These are phyloP conservation scores for Falco concolor DNA, from an alignment of 2,797 vertebrate species.

Conservation along the genomic window DNA sequence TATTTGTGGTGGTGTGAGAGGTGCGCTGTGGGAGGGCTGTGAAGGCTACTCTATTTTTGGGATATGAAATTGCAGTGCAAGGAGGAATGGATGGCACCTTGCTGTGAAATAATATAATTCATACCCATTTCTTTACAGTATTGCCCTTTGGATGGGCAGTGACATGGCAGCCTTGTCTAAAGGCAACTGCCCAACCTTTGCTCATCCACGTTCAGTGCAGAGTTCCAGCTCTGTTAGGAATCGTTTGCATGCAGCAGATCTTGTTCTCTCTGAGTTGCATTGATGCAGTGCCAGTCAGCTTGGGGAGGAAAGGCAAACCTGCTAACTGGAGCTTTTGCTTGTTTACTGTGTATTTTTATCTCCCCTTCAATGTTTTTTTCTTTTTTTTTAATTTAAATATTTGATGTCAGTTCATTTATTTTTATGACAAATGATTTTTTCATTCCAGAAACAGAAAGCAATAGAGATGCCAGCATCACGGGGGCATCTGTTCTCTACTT, in stretches of 20 bases:
- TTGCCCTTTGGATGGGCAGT: constrained; percentile 33
- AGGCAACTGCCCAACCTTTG: constrained; percentile 20
- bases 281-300: neutral
- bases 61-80: constrained; percentile 45
- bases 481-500: constrained; percentile 65
- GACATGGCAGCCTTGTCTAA: constrained; percentile 41
- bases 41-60: constrained; percentile 60
- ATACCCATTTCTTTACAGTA: neutral
- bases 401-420: constrained; percentile 72
- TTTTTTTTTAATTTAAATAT: constrained; percentile 59
- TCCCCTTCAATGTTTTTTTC: constrained; percentile 33
- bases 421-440: constrained; percentile 61
- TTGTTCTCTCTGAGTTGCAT: neutral
- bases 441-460: constrained; percentile 64
- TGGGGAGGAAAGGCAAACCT: constrained; percentile 26
- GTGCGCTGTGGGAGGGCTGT: constrained; percentile 5
- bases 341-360: constrained; percentile 67
- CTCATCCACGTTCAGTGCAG: neutral
- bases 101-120: constrained; percentile 59
- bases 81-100: constrained; percentile 49
- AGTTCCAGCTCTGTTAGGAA: constrained; percentile 2
- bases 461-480: constrained; percentile 38
- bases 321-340: constrained; percentile 45
- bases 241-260: neutral
- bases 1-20: constrained; percentile 30